Conservation (phyloP, 2,888 invertebrate species). For the Rhamphomyia laevipes region DNA sequence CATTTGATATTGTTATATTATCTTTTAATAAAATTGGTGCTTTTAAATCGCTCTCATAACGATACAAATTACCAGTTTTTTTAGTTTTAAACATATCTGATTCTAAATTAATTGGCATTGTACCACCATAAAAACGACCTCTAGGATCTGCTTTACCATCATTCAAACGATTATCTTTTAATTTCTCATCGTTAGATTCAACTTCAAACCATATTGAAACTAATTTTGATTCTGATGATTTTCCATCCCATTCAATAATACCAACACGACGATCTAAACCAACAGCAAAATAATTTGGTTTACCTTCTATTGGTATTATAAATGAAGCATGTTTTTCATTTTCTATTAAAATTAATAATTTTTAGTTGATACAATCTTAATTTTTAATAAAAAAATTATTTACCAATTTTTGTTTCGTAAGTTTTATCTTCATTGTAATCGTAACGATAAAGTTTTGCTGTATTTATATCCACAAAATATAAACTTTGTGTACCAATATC, state of each 20-base stretch:
- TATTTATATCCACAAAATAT: slow-evolving; percentile 52
- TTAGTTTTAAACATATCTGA: slow-evolving; percentile 27
- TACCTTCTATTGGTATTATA: slow-evolving; percentile 52
- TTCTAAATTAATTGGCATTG: slow-evolving; percentile 28
- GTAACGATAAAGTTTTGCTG: slow-evolving; percentile 29
- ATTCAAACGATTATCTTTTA: slow-evolving; percentile 51
- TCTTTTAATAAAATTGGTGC: slow-evolving; percentile 23
- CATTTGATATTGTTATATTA: slow-evolving; percentile 58
- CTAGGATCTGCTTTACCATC: slow-evolving; percentile 67
- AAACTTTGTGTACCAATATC: slow-evolving; percentile 46
- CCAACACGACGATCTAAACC: slow-evolving; percentile 48
- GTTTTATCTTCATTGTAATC: slow-evolving; percentile 38
- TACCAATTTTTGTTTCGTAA: slow-evolving; percentile 40
- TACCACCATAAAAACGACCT: slow-evolving; percentile 63
- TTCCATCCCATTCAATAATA: slow-evolving; percentile 53
- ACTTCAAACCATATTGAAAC: slow-evolving; percentile 44
- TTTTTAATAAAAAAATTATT: slow-evolving; percentile 1
- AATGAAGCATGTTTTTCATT: slow-evolving; percentile 33
- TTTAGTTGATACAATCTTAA: background rate
- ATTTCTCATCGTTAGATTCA: slow-evolving; percentile 40
- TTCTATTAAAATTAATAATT: background rate
- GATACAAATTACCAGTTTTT: slow-evolving; percentile 32
- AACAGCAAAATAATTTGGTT: slow-evolving; percentile 48
- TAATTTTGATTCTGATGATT: slow-evolving; percentile 39
- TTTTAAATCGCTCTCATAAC: slow-evolving; percentile 24